Evolutionary conservation across 2,797 vertebrate genomes (phyloP), one percentile per base, ranked within the genome.

Genomic region (Vultur gryphus): DNA sequence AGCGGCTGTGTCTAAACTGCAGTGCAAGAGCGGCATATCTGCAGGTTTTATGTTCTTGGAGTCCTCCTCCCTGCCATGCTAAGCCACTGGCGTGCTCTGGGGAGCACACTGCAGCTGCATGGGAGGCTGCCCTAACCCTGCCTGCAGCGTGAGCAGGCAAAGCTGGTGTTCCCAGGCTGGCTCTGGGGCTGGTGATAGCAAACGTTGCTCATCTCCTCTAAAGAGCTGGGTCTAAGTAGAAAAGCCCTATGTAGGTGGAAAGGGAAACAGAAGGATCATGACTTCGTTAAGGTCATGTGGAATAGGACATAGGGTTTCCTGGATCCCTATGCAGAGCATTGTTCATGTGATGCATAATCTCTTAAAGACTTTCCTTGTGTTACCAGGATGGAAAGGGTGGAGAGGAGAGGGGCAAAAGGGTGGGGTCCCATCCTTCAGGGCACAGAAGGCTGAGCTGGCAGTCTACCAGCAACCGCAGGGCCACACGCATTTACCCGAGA

Each of bases 201-300:
- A n/a, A 29, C 1, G 1, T 55, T 3, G 3, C 58, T 93, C 11
- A 0, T 43, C n/a, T 58, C 26, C n/a, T 79, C 51, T 59, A 0
- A 67, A 89, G 84, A 69, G 1, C 65, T 86, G 70, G 64, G 11
- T 62, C 66, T 61, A 19, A 59, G 73, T 5, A 86, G 84, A 43
- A 57, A 46, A 82, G 43, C 33, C 21, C 46, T 35, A 0, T 70
- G 48, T 33, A 11, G 71, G 43, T 96, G 89, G 95, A 95, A 95
- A 8, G 67, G 95, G 94, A 95, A 95, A 89, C 93, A 96, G 95
- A 94, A 91, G 65, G 90, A 69, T 69, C 6, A 0, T 94, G 90
- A 81, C 95, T 97, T 93, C 13, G 5, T n/a, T 81, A 51, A 81
- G 95, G 89, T 96, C 90, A 73, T 3, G 7, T 62, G 58, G 31